Conservation (phyloP, 2,888 invertebrate genomes). For the Epistrophe eligans region DNA sequence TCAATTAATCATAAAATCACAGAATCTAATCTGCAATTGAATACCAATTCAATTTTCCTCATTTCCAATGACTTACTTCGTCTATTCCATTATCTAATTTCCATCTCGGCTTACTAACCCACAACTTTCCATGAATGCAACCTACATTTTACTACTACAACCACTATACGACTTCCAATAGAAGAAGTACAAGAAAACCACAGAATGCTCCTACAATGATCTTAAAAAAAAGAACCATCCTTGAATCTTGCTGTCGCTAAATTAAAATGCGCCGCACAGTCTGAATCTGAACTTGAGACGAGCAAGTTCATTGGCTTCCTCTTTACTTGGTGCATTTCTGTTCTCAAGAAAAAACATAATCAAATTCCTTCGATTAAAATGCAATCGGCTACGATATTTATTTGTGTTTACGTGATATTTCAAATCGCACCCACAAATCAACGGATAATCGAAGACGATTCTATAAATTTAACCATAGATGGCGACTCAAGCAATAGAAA, state of each 20-base stretch:
- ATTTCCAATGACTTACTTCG: constrained; percentile 46
- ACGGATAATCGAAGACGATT: constrained; percentile 39
- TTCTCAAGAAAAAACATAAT: not conserved
- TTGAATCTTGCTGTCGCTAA: constrained; percentile 40
- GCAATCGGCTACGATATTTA: constrained; percentile 59
- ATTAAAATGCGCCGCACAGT: constrained; percentile 52
- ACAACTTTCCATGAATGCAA: constrained; percentile 65
- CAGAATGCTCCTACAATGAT: constrained; percentile 37
- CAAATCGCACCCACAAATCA: constrained; percentile 63
- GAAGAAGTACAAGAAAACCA: constrained; percentile 35
- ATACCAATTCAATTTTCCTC: constrained; percentile 33
- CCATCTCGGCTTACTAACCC: not conserved
- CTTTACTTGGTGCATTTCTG: not conserved
- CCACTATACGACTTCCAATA: constrained; percentile 19
- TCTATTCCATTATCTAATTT: constrained; percentile 61
- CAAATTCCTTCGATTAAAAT: constrained; percentile 32
- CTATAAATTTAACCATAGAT: constrained; percentile 58
- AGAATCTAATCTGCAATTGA: not conserved
- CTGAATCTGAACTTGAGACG: constrained; percentile 50
- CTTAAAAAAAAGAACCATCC: constrained; percentile 56
- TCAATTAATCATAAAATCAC: constrained; percentile 34
- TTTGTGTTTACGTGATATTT: constrained; percentile 49
- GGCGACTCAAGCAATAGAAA: constrained; percentile 36
- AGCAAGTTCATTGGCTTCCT: constrained; percentile 51
- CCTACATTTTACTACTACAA: constrained; percentile 38